phyloP scores from a whole-genome alignment of 1,140 invertebrate genomes.

The Brevipalpus yothersi region DNA sequence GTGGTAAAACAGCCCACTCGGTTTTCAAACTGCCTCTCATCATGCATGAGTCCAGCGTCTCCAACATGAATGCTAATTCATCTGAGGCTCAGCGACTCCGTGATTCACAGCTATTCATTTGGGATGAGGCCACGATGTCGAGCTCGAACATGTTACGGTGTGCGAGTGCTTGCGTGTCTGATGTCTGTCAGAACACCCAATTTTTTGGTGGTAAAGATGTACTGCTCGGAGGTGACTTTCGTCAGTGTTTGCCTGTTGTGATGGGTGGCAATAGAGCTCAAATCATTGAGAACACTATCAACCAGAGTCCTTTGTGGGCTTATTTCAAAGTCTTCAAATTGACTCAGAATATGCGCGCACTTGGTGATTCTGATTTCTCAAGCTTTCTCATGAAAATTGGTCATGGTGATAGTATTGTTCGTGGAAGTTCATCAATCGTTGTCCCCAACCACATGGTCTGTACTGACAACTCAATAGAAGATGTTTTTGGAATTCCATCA shows the following conservation, averaged over 20 bases:
- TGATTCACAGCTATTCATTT: constrained; percentile 12
- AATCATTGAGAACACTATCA: constrained; percentile 18
- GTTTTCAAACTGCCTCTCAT: constrained; percentile 23
- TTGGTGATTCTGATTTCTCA: not conserved
- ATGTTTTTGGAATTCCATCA: not conserved
- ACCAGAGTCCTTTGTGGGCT: constrained; percentile 13
- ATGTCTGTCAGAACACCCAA: constrained; percentile 15
- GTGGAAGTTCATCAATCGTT: not conserved
- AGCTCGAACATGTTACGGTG: constrained; percentile 1
- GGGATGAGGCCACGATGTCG: constrained; percentile 15
- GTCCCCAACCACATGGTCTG: too few relatives aligned
- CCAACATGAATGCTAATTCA: constrained; percentile 1
- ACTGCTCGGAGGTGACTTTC: constrained; percentile 20
- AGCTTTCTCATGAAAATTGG: not conserved
- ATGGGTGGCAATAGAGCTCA: constrained; percentile 16
- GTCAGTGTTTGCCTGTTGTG: constrained; percentile 24
- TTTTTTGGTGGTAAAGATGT: constrained; percentile 14
- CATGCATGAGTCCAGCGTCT: constrained; percentile 8
- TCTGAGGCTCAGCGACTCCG: constrained; percentile 5
- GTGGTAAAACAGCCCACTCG: constrained; percentile 12
- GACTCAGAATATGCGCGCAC: not conserved
- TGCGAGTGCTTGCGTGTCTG: constrained; percentile 19
- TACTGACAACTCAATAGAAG: not conserved
- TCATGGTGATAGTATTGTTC: not conserved
- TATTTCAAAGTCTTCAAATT: constrained; percentile 4